phyloP scores from a whole-genome alignment of 2,888 invertebrate species.

The Dasypogon diadema region DNA sequence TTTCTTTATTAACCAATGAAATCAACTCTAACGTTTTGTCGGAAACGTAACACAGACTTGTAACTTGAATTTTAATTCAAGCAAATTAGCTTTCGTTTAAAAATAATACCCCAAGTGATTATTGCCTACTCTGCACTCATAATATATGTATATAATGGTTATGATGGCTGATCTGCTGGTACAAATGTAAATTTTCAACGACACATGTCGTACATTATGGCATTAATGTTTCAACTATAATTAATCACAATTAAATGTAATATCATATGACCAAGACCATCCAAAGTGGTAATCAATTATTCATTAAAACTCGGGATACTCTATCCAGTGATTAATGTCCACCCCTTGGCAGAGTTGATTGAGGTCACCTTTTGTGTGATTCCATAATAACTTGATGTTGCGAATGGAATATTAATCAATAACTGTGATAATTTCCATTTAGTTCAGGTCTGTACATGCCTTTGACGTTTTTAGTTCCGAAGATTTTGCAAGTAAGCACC shows the following conservation, averaged over 20 bases:
- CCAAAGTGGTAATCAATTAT: constrained; percentile 47
- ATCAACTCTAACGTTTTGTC: too few relatives aligned
- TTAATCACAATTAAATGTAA: constrained; percentile 47
- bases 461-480: too few relatives aligned
- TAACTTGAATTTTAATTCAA: too few relatives aligned
- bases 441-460: too few relatives aligned
- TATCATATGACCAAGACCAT: constrained; percentile 40
- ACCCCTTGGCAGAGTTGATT: constrained; percentile 36
- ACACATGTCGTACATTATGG: constrained; percentile 44
- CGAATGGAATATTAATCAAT: neutral
- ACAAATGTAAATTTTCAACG: constrained; percentile 43
- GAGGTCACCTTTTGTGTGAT: constrained; percentile 46
- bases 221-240: constrained; percentile 45
- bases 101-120: too few relatives aligned
- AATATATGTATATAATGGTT: neutral
- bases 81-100: too few relatives aligned
- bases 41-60: too few relatives aligned
- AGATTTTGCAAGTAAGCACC: too few relatives aligned
- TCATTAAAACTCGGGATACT: constrained; percentile 45
- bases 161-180: constrained; percentile 36
- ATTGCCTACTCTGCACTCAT: too few relatives aligned
- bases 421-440: too few relatives aligned
- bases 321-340: constrained; percentile 36
- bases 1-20: too few relatives aligned
- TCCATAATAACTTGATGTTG: constrained; percentile 16